phyloP scores from a whole-genome alignment of 2,113 vertebrate genomes.

The Pelmatolapia mariae region DNA sequence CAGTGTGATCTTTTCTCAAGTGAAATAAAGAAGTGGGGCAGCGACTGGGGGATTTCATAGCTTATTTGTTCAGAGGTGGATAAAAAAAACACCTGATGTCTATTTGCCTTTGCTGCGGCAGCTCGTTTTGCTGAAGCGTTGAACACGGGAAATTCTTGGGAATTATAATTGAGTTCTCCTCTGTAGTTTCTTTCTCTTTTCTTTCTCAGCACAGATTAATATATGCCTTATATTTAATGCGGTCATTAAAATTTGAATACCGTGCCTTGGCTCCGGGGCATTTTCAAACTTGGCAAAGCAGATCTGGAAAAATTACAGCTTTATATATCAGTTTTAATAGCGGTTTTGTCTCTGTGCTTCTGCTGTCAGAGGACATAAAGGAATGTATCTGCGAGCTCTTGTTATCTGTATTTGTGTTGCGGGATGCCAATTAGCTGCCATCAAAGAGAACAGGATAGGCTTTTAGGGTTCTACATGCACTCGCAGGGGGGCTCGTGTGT shows the following conservation, averaged over 20 bases:
- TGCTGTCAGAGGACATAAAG: not conserved
- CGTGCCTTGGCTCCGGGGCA: not conserved
- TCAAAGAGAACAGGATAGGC: not conserved
- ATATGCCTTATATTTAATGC: constrained; percentile 18
- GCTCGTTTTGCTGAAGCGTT: not conserved
- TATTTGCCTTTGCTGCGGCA: not conserved
- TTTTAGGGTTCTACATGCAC: not conserved
- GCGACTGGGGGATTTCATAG: not conserved
- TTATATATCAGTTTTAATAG: not conserved
- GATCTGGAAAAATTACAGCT: not conserved
- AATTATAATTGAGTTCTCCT: not conserved
- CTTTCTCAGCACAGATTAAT: not conserved
- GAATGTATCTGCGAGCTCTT: not conserved
- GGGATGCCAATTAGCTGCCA: constrained; percentile 21
- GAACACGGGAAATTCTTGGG: not conserved
- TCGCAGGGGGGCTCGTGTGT: not conserved
- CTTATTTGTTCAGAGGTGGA: constrained; percentile 9
- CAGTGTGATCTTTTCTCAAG: constrained; percentile 4
- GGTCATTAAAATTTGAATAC: constrained; percentile 42
- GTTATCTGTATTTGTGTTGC: constrained; percentile 3
- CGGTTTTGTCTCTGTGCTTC: not conserved
- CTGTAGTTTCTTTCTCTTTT: not conserved
- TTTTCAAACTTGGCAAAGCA: constrained; percentile 12
- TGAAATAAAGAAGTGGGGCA: not conserved
- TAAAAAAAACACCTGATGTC: not conserved